A percentile compares a stretch with the other conserved stretches of the same genome.
phyloP scores from a whole-genome alignment of 2,888 invertebrate species.

The Apodemia hepburni region DNA sequence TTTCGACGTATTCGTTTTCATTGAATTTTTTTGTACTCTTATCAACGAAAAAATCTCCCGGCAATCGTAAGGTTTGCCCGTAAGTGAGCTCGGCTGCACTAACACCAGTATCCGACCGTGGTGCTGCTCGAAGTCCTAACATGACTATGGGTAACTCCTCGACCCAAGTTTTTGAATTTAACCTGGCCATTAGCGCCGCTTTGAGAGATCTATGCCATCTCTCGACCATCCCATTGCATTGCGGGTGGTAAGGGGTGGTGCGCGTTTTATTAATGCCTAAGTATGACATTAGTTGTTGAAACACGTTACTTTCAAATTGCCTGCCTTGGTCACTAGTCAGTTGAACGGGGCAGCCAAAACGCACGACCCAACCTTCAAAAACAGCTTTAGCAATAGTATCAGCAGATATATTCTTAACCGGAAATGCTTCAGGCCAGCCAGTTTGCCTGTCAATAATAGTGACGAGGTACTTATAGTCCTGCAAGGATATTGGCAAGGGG shows the following conservation, averaged over 20 bases:
- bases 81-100: slow-evolving; percentile 34
- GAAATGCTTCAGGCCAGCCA: too few relatives aligned
- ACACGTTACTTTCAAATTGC: too few relatives aligned
- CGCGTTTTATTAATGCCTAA: slow-evolving; percentile 23
- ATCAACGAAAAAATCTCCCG: slow-evolving; percentile 7
- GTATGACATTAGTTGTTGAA: too few relatives aligned
- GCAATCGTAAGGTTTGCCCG: slow-evolving; percentile 17
- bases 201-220: slow-evolving; percentile 33
- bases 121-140: slow-evolving; percentile 36
- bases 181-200: slow-evolving; percentile 28
- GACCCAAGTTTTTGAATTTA: slow-evolving; percentile 27
- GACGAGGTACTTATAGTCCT: too few relatives aligned
- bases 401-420: neutral
- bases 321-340: too few relatives aligned
- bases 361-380: neutral
- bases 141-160: slow-evolving; percentile 37
- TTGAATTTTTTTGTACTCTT: neutral
- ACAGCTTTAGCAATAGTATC: slow-evolving; percentile 23
- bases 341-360: neutral
- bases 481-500: slow-evolving; percentile 22
- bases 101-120: slow-evolving; percentile 29
- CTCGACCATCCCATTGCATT: slow-evolving; percentile 31
- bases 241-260: slow-evolving; percentile 32
- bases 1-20: slow-evolving; percentile 6
- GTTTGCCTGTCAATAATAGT: too few relatives aligned